Percentiles rank a stretch among this genome's conserved stretches.
Conservation (phyloP, 2,113 vertebrate species). For the Carassius gibelio region DNA sequence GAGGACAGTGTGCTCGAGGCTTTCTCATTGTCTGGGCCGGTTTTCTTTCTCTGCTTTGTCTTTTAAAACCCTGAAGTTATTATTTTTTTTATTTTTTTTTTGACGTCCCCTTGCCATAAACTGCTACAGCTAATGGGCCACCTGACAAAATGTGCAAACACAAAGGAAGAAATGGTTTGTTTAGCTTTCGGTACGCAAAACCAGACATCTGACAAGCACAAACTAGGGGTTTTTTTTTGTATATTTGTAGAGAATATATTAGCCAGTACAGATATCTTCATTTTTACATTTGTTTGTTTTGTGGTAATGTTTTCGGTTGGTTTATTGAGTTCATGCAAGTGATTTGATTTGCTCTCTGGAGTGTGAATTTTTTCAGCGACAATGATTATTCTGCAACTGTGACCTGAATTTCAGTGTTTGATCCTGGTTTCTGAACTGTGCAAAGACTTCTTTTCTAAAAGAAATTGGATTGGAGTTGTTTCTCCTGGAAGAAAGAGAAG, state of each 20-base stretch:
- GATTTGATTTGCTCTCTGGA: constrained; percentile 63
- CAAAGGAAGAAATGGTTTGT: constrained; percentile 14
- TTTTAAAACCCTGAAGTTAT: constrained; percentile 55
- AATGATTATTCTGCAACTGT: constrained; percentile 60
- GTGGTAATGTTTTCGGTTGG: constrained; percentile 70
- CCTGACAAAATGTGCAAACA: constrained; percentile 24
- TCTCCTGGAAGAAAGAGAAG: background rate
- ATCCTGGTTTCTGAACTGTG: constrained; percentile 44
- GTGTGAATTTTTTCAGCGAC: constrained; percentile 55
- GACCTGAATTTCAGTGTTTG: constrained; percentile 67
- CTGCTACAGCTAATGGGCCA: constrained; percentile 64
- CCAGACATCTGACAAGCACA: constrained; percentile 70
- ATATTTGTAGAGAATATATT: constrained; percentile 67
- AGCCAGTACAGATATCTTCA: constrained; percentile 65
- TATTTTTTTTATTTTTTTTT: background rate
- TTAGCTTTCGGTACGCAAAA: constrained; percentile 52
- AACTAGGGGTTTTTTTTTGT: constrained; percentile 64
- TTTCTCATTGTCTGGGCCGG: constrained; percentile 43
- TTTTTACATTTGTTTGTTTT: constrained; percentile 65
- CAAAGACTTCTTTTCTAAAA: constrained; percentile 4
- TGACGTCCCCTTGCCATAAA: constrained; percentile 63
- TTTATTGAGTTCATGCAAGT: constrained; percentile 64
- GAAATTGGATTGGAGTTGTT: background rate
- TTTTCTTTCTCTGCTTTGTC: constrained; percentile 63
- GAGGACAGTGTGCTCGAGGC: constrained; percentile 56